Base-by-base conservation (phyloP, 2,113 vertebrate genomes). In the Catharus minimus region DNA sequence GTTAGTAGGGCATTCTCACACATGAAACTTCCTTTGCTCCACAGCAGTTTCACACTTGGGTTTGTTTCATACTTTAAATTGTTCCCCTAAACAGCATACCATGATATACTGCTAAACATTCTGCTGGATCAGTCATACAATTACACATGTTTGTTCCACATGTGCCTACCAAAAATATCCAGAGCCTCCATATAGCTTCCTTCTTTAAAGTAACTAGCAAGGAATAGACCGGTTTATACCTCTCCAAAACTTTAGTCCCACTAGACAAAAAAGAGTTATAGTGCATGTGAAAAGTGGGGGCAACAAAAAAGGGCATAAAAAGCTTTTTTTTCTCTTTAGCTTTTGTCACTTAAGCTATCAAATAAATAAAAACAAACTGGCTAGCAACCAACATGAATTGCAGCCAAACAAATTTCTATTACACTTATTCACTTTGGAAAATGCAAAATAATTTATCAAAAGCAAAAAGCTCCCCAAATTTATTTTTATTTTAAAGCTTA, bases 121-220 rank as follows among this genome's bases (percentile, higher is more conserved):
- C 81, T 92, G 66, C 62, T 84, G 30, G 50, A 89, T 84, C 92
- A 79, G 50, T 62, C 74, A 11, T 65, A 50, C 74, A 79, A 50
- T 57, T 61, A 44, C 64, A 89, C 57, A 89, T 44, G 33, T 88
- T 90, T 93, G 39, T 94, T 68, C 86, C 88, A 94, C 86, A 78
- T 61, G 73, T 62, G 74, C 81, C 58, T 76, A 87, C 79, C 75
- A 87, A 95, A 96, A 91, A 87, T 79, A 93, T 62, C 77, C 83
- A 87, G 80, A 66, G 43, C 32, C 41, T 80, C 56, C 44, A 67
- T 13, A 46, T 15, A 88, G 52, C n/a, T 81, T 88, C 60, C 76
- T 75, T 73, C 67, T 94, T 94, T 81, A 71, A 88, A 86, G 28
- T 10, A 85, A 93, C 79, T 65, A 79, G 39, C 36, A 77, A 62